Evolutionary conservation across 2,888 invertebrate species (phyloP).

Genomic region (Galeopsomyia nigrocyanea): DNA sequence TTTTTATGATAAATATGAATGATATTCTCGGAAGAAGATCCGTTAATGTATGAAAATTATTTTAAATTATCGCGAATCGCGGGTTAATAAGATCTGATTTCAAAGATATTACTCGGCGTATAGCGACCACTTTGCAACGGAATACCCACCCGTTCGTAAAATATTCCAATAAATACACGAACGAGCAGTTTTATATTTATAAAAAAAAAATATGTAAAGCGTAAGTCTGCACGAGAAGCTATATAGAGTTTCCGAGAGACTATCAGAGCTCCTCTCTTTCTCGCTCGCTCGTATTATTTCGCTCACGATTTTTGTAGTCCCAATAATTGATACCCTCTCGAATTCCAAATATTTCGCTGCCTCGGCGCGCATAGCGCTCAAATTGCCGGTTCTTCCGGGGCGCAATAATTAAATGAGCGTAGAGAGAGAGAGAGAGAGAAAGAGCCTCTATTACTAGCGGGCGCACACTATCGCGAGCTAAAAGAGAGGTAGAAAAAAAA

Average conservation of each 20-base stretch:
- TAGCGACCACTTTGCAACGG: constrained; percentile 11
- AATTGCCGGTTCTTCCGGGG: constrained; percentile 18
- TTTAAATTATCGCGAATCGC: constrained; percentile 13
- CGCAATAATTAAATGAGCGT: constrained; percentile 34
- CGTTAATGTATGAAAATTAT: constrained; percentile 16
- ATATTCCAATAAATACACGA: constrained; percentile 36
- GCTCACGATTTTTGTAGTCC: constrained; percentile 29
- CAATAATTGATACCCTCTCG: constrained; percentile 38
- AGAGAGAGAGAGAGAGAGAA: constrained; percentile 3
- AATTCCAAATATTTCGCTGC: constrained; percentile 34
- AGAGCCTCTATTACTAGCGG: neutral
- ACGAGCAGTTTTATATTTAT: neutral
- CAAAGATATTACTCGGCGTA: constrained; percentile 28
- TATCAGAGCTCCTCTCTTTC: no score
- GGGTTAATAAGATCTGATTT: constrained; percentile 29
- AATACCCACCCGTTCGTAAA: constrained; percentile 14
- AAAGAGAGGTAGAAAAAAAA: neutral
- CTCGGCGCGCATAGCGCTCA: constrained; percentile 8
- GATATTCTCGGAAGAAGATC: no score
- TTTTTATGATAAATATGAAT: no score
- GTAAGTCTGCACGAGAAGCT: neutral
- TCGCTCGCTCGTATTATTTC: constrained; percentile 28
- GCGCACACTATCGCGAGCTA: neutral
- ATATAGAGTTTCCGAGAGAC: constrained; percentile 34
- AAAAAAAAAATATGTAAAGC: neutral